Conservation (phyloP, 1,140 invertebrate genomes). For the Aradophagus sp. region DNA sequence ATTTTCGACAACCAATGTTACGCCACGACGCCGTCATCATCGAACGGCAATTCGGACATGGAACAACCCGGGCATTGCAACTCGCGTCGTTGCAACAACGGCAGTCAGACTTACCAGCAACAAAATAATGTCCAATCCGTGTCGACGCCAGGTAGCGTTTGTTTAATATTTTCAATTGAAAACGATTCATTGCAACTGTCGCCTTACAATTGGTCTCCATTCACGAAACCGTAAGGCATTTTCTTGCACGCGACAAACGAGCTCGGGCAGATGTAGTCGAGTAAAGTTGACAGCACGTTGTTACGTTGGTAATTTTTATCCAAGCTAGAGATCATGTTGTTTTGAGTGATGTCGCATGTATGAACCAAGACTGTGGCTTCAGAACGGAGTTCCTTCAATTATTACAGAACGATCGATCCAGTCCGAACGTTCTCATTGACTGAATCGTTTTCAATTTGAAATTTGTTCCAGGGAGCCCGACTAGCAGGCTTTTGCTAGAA, state of each 20-base stretch:
- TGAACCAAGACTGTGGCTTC: conserved; percentile 29
- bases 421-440: not conserved
- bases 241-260: conserved; percentile 28
- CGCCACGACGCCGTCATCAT: conserved; percentile 92
- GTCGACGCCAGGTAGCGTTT: conserved; percentile 81
- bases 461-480: conserved; percentile 79
- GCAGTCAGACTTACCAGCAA: conserved; percentile 69
- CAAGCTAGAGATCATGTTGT: conserved; percentile 46
- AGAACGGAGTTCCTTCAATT: conserved; percentile 27
- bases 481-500: conserved; percentile 89
- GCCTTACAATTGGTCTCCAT: conserved; percentile 29
- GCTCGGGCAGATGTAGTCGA: conserved; percentile 33
- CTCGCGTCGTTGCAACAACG: conserved; percentile 75
- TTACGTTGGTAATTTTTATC: conserved; percentile 36
- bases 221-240: conserved; percentile 28
- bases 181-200: conserved; percentile 44
- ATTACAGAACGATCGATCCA: no score
- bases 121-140: conserved; percentile 75
- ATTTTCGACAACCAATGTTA: conserved; percentile 96
- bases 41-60: conserved; percentile 91
- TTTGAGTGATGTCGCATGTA: conserved; percentile 54
- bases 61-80: conserved; percentile 82
- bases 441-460: conserved; percentile 52
- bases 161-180: conserved; percentile 44
- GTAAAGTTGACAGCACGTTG: conserved; percentile 40